Evolutionary conservation across 2,888 invertebrate species (phyloP).

Genomic region (Steromphala cineraria): DNA sequence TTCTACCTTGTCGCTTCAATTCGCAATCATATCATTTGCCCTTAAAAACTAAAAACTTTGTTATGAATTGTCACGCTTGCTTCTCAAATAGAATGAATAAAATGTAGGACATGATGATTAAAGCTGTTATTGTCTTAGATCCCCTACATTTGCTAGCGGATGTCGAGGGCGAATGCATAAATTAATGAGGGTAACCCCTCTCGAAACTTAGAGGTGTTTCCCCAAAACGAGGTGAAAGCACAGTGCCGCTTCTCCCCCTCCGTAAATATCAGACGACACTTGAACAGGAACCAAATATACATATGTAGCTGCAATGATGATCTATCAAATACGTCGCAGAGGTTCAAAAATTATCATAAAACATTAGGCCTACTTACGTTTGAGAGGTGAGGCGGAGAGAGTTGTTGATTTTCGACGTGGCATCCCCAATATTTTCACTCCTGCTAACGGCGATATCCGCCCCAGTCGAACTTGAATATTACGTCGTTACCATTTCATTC

Average conservation of each 20-base stretch:
- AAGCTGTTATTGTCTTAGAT: neutral
- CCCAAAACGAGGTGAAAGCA: conserved; percentile 22
- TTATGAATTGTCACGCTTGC: too few relatives aligned
- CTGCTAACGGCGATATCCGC: conserved; percentile 2
- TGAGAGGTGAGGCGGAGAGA: conserved; percentile 37
- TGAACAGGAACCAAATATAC: neutral
- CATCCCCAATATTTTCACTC: conserved; percentile 50
- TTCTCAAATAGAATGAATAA: too few relatives aligned
- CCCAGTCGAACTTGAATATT: neutral
- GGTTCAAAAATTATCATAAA: conserved; percentile 18
- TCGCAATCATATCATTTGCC: too few relatives aligned
- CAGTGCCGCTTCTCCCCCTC: neutral
- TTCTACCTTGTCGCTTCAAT: neutral
- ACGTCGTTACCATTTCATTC: neutral
- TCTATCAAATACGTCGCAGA: neutral
- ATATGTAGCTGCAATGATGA: neutral
- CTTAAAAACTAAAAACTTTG: too few relatives aligned
- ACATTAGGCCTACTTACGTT: conserved; percentile 46
- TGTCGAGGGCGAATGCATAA: conserved; percentile 15
- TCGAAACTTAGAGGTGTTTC: conserved; percentile 32
- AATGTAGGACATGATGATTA: neutral
- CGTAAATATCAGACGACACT: neutral
- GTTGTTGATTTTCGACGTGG: conserved; percentile 54
- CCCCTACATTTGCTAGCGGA: neutral
- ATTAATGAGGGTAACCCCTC: conserved; percentile 35